Percentiles rank a stretch among this genome's conserved stretches.
phyloP scores from a whole-genome alignment of 2,113 vertebrate genomes.

The Carlito syrichta region DNA sequence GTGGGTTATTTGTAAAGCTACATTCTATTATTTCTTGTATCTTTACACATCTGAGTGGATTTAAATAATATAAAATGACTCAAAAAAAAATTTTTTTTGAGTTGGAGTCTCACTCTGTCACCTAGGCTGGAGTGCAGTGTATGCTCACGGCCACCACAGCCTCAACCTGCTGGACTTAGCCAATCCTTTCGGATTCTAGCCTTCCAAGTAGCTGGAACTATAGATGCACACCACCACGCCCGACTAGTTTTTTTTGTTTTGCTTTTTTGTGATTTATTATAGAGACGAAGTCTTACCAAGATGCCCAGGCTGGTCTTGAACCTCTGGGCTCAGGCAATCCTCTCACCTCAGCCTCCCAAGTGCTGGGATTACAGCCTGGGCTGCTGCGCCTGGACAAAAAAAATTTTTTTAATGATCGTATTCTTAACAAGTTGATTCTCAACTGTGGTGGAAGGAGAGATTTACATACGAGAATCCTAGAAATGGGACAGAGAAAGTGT shows the following conservation, averaged over 20 bases:
- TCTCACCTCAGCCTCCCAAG: neutral
- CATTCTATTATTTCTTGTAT: neutral
- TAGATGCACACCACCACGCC: neutral
- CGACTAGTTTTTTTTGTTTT: neutral
- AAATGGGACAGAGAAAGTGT: slow-evolving; percentile 9
- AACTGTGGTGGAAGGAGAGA: neutral
- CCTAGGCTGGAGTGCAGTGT: neutral
- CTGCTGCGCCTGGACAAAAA: neutral
- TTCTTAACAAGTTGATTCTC: slow-evolving; percentile 9
- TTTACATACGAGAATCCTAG: neutral
- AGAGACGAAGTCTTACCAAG: neutral
- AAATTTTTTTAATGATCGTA: neutral
- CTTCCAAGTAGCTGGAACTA: neutral
- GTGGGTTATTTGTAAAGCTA: neutral
- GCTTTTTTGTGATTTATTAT: too few relatives aligned
- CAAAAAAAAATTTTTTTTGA: neutral
- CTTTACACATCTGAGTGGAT: neutral
- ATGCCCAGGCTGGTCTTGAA: neutral
- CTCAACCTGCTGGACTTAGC: neutral
- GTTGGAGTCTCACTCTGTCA: neutral
- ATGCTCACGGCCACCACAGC: neutral
- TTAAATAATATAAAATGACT: neutral
- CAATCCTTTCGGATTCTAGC: neutral
- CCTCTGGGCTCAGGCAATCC: neutral
- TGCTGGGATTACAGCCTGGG: neutral